Evolutionary conservation across 2,797 vertebrate genomes (phyloP).

Genomic region (Labroides dimidiatus): DNA sequence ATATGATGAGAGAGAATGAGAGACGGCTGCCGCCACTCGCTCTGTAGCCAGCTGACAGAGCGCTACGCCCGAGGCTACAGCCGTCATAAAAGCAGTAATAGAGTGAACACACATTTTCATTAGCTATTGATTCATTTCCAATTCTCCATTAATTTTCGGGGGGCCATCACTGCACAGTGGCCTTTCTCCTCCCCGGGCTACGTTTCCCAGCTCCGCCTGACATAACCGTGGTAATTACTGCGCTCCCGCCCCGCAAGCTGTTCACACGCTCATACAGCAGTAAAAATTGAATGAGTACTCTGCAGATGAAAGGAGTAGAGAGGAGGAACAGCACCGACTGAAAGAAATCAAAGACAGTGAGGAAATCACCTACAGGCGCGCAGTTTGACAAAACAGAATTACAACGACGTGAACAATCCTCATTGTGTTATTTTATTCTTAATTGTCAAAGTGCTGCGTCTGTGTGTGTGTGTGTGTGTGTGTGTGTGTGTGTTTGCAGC

Average conservation of each 20-base stretch:
- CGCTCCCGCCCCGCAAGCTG: slow-evolving; percentile 80
- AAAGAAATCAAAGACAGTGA: slow-evolving; percentile 59
- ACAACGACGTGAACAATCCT: slow-evolving; percentile 46
- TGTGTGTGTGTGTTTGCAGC: not conserved
- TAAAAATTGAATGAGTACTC: slow-evolving; percentile 72
- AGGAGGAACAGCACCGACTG: slow-evolving; percentile 33
- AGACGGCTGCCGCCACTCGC: slow-evolving; percentile 50
- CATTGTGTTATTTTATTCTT: slow-evolving; percentile 55
- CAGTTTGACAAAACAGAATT: slow-evolving; percentile 47
- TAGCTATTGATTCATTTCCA: slow-evolving; percentile 87
- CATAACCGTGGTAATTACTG: slow-evolving; percentile 83
- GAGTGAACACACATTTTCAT: slow-evolving; percentile 85
- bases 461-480: not conserved
- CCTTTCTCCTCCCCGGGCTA: slow-evolving; percentile 79
- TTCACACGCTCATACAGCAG: slow-evolving; percentile 71
- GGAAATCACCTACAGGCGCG: slow-evolving; percentile 58
- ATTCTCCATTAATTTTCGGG: slow-evolving; percentile 80
- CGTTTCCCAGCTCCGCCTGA: slow-evolving; percentile 79
- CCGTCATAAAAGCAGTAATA: slow-evolving; percentile 82
- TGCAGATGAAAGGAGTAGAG: slow-evolving; percentile 41
- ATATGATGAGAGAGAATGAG: slow-evolving; percentile 50
- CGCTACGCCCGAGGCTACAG: slow-evolving; percentile 70
- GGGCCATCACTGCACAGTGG: slow-evolving; percentile 73
- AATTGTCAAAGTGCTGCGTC: slow-evolving; percentile 51
- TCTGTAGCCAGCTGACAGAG: slow-evolving; percentile 66